These are phyloP conservation scores for Caenorhabditis sp. DNA, from an alignment of 2,888 invertebrate species.

Conservation along the genomic window DNA sequence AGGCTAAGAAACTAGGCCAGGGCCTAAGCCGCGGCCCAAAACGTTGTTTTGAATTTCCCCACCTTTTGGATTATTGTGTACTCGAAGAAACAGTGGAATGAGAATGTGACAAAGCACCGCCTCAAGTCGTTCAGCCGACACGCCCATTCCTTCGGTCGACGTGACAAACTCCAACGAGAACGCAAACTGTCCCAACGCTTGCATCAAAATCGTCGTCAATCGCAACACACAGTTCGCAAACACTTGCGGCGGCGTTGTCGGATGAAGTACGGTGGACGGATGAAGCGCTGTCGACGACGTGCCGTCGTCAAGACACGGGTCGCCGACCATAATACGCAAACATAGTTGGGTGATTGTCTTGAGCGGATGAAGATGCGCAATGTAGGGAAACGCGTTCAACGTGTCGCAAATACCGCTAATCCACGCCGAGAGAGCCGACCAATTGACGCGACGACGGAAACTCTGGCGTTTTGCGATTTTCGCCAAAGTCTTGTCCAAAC, in stretches of 20 bases:
- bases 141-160: conserved; percentile 86
- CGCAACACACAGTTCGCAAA: conserved; percentile 96
- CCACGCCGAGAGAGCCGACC: conserved; percentile 93
- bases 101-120: conserved; percentile 93
- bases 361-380: conserved; percentile 90
- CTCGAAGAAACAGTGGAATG: conserved; percentile 91
- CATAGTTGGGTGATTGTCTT: conserved; percentile 75
- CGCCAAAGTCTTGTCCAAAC: conserved; percentile 93
- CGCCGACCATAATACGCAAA: conserved; percentile 67
- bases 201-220: conserved; percentile 90
- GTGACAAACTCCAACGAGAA: conserved; percentile 86
- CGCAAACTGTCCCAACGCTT: conserved; percentile 83
- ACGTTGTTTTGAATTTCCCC: conserved; percentile 41
- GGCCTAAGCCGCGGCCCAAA: too few relatives aligned
- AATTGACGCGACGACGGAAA: conserved; percentile 83
- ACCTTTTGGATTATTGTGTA: conserved; percentile 94
- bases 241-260: conserved; percentile 81
- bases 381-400: conserved; percentile 88
- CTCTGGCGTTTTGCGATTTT: conserved; percentile 74
- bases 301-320: conserved; percentile 64
- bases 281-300: conserved; percentile 40
- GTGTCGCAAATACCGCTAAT: conserved; percentile 88
- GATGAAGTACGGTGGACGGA: conserved; percentile 70
- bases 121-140: conserved; percentile 87
- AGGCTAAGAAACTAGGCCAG: too few relatives aligned